These are phyloP conservation scores for Cyanistes caeruleus DNA, from an alignment of 2,113 vertebrate species.

Conservation along the genomic window DNA sequence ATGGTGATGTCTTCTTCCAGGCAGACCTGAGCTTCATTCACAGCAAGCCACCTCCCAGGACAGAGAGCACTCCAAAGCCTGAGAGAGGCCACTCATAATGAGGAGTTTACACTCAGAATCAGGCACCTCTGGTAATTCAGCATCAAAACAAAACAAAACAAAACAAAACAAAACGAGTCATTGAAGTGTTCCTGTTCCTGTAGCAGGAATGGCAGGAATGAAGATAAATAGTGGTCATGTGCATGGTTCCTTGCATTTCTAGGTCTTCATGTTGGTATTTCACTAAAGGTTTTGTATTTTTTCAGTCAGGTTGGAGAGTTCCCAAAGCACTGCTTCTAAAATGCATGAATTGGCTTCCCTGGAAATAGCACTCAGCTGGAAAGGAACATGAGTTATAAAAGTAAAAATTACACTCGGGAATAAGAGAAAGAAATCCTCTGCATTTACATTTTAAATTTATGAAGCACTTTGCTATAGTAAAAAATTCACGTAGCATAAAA, in stretches of 20 bases:
- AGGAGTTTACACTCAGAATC: neutral
- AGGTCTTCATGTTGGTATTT: neutral
- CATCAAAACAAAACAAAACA: neutral
- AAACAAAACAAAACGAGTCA: neutral
- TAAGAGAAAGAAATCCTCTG: neutral
- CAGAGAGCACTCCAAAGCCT: neutral
- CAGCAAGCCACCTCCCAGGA: neutral
- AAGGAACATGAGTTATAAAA: constrained; percentile 17
- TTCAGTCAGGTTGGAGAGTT: neutral
- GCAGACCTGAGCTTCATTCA: neutral
- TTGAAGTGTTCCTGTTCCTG: neutral
- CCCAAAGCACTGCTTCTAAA: neutral
- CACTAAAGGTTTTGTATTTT: neutral
- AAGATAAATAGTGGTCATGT: neutral
- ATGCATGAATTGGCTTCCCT: neutral
- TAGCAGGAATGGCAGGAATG: neutral
- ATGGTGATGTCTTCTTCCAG: rapidly evolving
- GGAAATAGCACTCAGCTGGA: constrained; percentile 3
- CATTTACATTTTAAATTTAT: neutral
- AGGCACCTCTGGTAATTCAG: neutral
- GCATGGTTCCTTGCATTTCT: neutral
- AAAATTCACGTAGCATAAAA: neutral
- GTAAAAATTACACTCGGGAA: neutral
- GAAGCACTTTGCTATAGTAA: neutral
- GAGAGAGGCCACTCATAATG: neutral